These are phyloP conservation scores for Capricornis sumatraensis DNA, from an alignment of 2,113 vertebrate species.

Conservation along the genomic window DNA sequence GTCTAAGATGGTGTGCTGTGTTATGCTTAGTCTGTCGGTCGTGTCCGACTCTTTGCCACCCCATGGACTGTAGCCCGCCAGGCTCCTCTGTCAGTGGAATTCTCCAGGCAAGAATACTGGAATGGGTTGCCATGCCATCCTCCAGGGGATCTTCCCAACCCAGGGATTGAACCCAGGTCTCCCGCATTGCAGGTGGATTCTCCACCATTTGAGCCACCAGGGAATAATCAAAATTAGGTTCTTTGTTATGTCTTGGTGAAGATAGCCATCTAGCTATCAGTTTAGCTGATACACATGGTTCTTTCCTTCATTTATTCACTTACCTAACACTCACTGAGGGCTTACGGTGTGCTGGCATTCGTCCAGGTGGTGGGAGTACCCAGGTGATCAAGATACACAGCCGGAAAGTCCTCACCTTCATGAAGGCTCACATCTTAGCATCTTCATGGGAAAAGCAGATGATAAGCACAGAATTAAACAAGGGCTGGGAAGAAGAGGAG, in stretches of 20 bases:
- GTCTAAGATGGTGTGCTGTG: not conserved
- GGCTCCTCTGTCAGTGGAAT: not conserved
- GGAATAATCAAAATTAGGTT: not conserved
- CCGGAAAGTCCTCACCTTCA: not conserved
- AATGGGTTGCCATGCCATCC: not conserved
- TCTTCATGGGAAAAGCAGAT: not conserved
- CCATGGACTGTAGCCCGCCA: not conserved
- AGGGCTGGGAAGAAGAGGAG: not conserved
- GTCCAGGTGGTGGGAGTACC: not conserved
- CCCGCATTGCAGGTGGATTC: rapidly evolving
- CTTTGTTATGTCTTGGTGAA: not conserved
- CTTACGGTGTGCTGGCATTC: not conserved
- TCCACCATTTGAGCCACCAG: not conserved
- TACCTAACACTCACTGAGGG: not conserved
- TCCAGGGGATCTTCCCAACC: not conserved
- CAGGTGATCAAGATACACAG: not conserved
- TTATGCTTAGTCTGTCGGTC: not conserved
- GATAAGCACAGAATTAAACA: not conserved
- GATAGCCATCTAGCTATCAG: not conserved
- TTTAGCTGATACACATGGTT: not conserved
- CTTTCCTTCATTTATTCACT: not conserved
- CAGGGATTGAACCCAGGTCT: not conserved
- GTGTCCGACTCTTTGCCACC: rapidly evolving
- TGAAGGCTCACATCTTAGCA: not conserved
- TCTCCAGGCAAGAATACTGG: not conserved